Evolutionary conservation across 2,888 invertebrate genomes (phyloP).

Genomic region (Nymphalis polychloros): DNA sequence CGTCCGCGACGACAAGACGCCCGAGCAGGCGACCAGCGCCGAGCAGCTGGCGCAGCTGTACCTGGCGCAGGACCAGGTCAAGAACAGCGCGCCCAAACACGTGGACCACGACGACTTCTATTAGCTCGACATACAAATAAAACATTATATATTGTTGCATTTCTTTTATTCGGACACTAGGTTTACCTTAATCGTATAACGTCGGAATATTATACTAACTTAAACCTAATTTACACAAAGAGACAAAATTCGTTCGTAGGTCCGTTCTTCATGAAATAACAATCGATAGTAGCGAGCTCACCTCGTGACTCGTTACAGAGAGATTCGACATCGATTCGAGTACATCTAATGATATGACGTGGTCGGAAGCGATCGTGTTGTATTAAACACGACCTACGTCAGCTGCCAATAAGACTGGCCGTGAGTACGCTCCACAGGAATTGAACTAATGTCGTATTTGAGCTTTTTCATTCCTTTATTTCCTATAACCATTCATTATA

Average conservation of each 20-base stretch:
- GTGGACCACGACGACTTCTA: constrained; percentile 62
- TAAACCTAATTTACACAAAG: constrained; percentile 2
- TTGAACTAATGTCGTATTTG: too few species aligned
- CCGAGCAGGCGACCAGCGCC: constrained; percentile 95
- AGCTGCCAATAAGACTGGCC: constrained; percentile 19
- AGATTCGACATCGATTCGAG: constrained; percentile 1
- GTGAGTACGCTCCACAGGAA: background rate
- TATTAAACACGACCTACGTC: constrained; percentile 17
- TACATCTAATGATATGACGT: constrained; percentile 8
- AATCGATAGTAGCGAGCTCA: background rate
- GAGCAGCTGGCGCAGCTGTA: constrained; percentile 96
- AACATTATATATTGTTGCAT: constrained; percentile 8
- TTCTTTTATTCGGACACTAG: constrained; percentile 15
- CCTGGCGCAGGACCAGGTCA: constrained; percentile 93
- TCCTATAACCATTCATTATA: too few species aligned
- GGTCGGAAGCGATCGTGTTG: background rate
- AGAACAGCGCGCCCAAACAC: constrained; percentile 43
- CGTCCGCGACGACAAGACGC: constrained; percentile 93
- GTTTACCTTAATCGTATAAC: constrained; percentile 2
- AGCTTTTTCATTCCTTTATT: too few species aligned
- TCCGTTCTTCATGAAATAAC: background rate
- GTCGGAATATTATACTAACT: background rate
- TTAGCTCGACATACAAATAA: constrained; percentile 38
- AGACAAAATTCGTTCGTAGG: constrained; percentile 14
- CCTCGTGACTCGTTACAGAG: background rate